Conservation (phyloP, 2,797 vertebrate species). For the Prunella strophiata region DNA sequence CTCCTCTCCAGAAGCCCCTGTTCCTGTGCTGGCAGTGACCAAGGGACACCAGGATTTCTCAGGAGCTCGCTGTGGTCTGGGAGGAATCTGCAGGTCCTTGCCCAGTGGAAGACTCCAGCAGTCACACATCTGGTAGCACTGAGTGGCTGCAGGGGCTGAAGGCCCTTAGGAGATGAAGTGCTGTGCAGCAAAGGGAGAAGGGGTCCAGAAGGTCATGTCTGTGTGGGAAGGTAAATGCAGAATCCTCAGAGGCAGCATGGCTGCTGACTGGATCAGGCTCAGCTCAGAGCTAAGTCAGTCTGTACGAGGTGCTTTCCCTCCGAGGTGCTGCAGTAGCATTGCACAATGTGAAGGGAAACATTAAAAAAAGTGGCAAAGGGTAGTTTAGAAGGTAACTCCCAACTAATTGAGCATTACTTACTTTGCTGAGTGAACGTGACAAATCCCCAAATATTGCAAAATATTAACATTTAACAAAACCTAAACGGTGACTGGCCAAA, state of each 20-base stretch:
- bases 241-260: neutral
- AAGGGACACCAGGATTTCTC: neutral
- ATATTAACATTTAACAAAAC: neutral
- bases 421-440: neutral
- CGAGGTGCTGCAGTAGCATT: neutral
- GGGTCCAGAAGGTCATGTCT: neutral
- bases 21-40: neutral
- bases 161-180: neutral
- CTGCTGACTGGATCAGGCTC: neutral
- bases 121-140: neutral
- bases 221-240: neutral
- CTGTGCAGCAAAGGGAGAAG: neutral
- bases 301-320: neutral
- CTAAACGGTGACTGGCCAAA: neutral
- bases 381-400: neutral
- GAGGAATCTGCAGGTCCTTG: neutral
- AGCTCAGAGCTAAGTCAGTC: neutral
- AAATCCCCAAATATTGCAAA: neutral
- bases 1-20: accelerated
- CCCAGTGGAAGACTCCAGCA: neutral
- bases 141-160: neutral
- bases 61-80: neutral
- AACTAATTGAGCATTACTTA: neutral
- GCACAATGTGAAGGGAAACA: neutral
- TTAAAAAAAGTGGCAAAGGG: neutral